Base-by-base conservation (phyloP, 2,888 invertebrate genomes). In the Zygogramma bicolorata region DNA sequence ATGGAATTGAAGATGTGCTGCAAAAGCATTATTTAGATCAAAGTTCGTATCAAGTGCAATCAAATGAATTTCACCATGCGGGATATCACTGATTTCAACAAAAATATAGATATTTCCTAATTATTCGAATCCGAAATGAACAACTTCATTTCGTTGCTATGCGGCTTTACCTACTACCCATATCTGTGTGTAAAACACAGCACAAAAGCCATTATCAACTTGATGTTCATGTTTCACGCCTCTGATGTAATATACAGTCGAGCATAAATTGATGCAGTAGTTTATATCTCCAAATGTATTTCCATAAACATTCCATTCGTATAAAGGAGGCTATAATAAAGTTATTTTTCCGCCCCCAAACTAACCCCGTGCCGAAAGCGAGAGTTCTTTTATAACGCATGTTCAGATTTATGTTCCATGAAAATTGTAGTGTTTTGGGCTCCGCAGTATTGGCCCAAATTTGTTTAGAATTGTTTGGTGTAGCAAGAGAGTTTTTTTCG, bases 261-360 rank as follows among this genome's bases (percentile, higher is more conserved):
- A 40, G 38, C 60, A 62, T 66, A 60, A 66, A 70, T 65, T 60
- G 27, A 72, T 53, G 63, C 22, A 67, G 58, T 60, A 31, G 42
- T 60, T 58, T 67, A 67, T 66, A 71, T 70, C 63, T 67, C 59
- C 62, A 70, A 74, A 71, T 67, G 60, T 68, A 69, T 63, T 18
- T 63, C 49, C 72, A 72, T 75, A 75, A 75, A 72, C 59, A 70
- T 72, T 40, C 20, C 65, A 57, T 63, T 71, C 69, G 46, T 65
- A 65, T 72, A 70, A 65, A 67, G 65, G 57, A 72, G 69, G 67
- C 68, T 46, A 65, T 75, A 75, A 75, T 67, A 72, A 72, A 69
- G 74, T 75, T 75, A 72, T 72, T 68, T 63, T 70, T 59, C 58
- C 40, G 20, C 29, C 27, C 18, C 49, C 10, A 20, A 63, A 42